phyloP scores from a whole-genome alignment of 1,140 invertebrate species.

The Ladona fulva region DNA sequence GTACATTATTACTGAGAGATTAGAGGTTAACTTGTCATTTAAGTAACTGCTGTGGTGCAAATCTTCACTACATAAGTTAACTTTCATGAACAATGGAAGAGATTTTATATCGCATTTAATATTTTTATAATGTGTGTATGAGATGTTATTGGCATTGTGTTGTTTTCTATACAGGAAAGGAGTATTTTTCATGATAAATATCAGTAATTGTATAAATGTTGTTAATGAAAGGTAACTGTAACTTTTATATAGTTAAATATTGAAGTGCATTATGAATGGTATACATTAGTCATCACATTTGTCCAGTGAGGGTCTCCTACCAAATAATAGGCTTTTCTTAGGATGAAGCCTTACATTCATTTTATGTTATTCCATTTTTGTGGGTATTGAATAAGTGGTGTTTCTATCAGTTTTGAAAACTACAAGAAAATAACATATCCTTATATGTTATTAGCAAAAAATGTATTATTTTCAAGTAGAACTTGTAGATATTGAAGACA shows the following conservation, averaged over 20 bases:
- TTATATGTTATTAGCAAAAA: neutral
- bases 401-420: neutral
- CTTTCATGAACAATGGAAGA: neutral
- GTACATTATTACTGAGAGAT: no score
- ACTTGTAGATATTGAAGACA: neutral
- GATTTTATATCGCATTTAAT: neutral
- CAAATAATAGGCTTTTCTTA: neutral
- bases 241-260: no score
- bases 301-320: neutral
- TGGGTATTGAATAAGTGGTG: neutral
- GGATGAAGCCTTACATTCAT: neutral
- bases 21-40: no score
- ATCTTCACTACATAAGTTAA: no score
- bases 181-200: neutral
- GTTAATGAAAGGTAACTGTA: neutral
- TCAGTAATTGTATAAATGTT: neutral
- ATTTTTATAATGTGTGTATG: slow-evolving; percentile 6
- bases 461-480: neutral
- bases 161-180: neutral
- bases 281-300: neutral
- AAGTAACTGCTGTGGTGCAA: no score
- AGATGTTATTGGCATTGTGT: neutral
- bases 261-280: no score
- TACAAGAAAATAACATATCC: neutral
- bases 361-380: neutral